These are phyloP conservation scores for Caenorhabditis japonica DNA, from an alignment of 2,888 invertebrate genomes.

Conservation along the genomic window DNA sequence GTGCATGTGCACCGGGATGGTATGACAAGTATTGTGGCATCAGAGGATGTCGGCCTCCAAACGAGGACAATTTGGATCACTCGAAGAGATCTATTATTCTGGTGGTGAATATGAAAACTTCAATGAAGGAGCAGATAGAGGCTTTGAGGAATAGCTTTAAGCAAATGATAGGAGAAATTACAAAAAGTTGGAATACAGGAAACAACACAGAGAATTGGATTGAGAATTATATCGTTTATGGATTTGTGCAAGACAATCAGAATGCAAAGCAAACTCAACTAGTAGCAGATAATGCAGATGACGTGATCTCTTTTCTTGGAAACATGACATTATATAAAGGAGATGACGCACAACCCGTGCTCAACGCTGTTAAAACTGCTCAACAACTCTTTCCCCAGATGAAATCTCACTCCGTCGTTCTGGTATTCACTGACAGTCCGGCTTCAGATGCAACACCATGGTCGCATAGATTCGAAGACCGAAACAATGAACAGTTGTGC, in stretches of 20 bases:
- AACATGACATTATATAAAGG: conserved; percentile 6
- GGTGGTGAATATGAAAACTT: conserved; percentile 40
- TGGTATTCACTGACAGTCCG: conserved; percentile 38
- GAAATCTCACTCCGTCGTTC: conserved; percentile 16
- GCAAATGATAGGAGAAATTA: conserved; percentile 9
- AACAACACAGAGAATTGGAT: conserved; percentile 19
- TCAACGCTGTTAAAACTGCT: conserved; percentile 11
- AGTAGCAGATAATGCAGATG: conserved; percentile 4
- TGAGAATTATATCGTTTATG: conserved; percentile 28
- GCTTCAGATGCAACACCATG: conserved; percentile 22
- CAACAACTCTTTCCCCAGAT: conserved; percentile 23
- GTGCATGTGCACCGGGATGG: conserved; percentile 56
- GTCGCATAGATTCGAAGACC: conserved; percentile 29
- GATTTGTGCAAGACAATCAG: conserved; percentile 17
- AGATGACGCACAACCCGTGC: conserved; percentile 15
- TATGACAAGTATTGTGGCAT: conserved; percentile 52
- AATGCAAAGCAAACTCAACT: background rate
- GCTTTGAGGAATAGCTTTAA: conserved; percentile 18
- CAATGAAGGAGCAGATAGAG: conserved; percentile 28
- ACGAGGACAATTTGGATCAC: conserved; percentile 40
- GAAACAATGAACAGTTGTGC: conserved; percentile 21
- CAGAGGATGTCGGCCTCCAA: conserved; percentile 53
- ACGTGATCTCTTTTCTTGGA: conserved; percentile 5
- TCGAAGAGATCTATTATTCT: conserved; percentile 37
- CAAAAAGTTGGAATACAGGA: conserved; percentile 12